Conservation (phyloP, 2,888 invertebrate genomes). For the Andricus quercusramuli region DNA sequence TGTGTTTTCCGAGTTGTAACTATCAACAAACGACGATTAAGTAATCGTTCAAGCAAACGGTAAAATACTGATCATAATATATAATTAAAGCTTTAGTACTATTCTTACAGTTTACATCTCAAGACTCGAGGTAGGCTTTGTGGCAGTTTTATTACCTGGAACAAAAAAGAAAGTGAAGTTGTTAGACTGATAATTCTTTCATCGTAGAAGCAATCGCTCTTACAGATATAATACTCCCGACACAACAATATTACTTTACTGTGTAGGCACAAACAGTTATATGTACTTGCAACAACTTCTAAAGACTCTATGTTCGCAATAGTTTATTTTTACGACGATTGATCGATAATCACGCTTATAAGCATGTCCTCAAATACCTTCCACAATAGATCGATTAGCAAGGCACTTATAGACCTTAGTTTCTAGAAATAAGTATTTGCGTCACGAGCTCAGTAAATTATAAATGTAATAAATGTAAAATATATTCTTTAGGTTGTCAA, state of each 20-base stretch:
- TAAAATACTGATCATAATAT: background rate
- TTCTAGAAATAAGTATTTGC: conserved; percentile 5
- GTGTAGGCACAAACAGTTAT: background rate
- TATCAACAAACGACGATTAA: background rate
- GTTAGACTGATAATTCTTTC: conserved; percentile 27
- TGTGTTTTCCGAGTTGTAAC: background rate
- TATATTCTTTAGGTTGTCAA: too few species aligned
- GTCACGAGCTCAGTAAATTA: conserved; percentile 6
- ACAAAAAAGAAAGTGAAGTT: conserved; percentile 32
- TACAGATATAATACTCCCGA: conserved; percentile 9
- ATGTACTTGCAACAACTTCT: background rate
- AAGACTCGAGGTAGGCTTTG: background rate
- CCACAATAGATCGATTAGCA: background rate
- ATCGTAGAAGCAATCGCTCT: conserved; percentile 4
- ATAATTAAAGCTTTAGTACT: conserved; percentile 7
- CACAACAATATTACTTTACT: conserved; percentile 1
- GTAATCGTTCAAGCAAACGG: background rate
- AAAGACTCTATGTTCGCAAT: background rate
- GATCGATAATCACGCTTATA: conserved; percentile 28
- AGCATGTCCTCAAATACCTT: background rate
- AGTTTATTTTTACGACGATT: conserved; percentile 12
- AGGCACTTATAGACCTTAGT: background rate
- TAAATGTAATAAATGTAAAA: too few species aligned
- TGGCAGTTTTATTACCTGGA: conserved; percentile 6
- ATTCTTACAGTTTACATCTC: conserved; percentile 17